Base-by-base conservation (phyloP, 2,888 invertebrate species). In the Alloplasta piceator region DNA sequence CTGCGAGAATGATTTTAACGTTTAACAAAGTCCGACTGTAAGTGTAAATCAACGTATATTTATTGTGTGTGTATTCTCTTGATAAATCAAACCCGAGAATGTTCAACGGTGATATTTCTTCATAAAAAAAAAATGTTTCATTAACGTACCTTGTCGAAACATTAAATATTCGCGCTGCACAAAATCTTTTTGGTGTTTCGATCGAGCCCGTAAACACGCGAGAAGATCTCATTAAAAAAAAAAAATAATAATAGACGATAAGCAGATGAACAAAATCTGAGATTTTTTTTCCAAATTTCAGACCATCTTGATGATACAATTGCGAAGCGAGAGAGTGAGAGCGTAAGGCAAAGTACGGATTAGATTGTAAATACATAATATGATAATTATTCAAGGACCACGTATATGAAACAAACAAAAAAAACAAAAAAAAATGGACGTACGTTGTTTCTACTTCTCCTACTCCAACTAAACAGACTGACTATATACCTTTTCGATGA, bases 381-480 rank as follows among this genome's bases (percentile, higher is more conserved):
- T 77, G 73, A 71, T 74, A 67, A 75, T 55, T 74, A 78, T 78
- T 52, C 71, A 82, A 66, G 78, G 82, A 82, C 82, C 82, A 82
- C 75, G 72, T 75, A 72, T 75, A 50, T 60, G 39, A 38, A 48
- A 63, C 12, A 55, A 60, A 14, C 16, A 12, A 36, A 72, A 72
- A 76, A 67, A 41, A 56, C 56, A 56, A 71, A 56, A 81, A 76
- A 64, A 61, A 48, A 72, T 52, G 48, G 80, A 82, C 80, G 73
- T 82, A 82, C 82, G 80, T 82, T 82, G 81, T 86, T 85, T 86
- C 83, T 87, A 87, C 82, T 85, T 86, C 85, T 85, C 83, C 84
- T 85, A 86, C 85, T 86, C 85, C 83, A 85, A 86, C 86, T 86
- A 85, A 88, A 90, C 90, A 91, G 91, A 91, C 91, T 91, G 91